Base-by-base conservation (phyloP, 2,113 vertebrate species). In the Tautogolabrus adspersus region DNA sequence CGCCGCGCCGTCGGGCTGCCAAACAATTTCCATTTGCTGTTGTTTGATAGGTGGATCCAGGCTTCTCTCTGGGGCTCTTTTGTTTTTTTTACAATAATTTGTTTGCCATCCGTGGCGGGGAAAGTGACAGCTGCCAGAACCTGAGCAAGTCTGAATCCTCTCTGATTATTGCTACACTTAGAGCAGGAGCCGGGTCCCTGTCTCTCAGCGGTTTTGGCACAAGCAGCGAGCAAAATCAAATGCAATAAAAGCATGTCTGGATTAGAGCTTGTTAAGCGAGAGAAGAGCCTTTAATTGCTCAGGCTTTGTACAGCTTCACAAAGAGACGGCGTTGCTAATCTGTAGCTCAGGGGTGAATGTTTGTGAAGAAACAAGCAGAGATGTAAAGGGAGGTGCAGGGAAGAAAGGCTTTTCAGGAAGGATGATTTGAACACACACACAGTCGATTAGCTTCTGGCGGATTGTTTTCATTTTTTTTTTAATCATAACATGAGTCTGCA, bases 171-270 rank as follows among this genome's bases (percentile, higher is more conserved):
- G 75, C 81, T 66, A 70, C 63, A 66, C 88, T 79, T 57, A 72
- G 79, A 87, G 77, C 40, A 66, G 40, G 67, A 85, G 71, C 72
- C 77, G 77, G 72, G 79, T 68, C 79, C 85, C 83, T 56, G 81
- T 85, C 83, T 90, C 83, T 84, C 81, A 74, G 79, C 70, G 49
- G 64, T 85, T 82, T 83, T 92, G 92, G 92, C 91, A 90, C 75
- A 21, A 71, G 61, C 55, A 83, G 83, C 75, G 40, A 84, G 71
- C 67, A 88, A 91, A 93, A 91, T 89, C 84, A 92, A 92, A 89
- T 89, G 86, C 90, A 93, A 92, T 92, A 87, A 93, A 93, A 93
- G 91, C 93, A 90, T 93, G 91, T 91, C 91, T 93, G 91, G 92
- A 94, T 94, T 94, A 94, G 87, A 91, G 92, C 90, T 93, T 89